Evolutionary conservation across 2,113 vertebrate genomes (phyloP).

Genomic region (Chitala chitala): DNA sequence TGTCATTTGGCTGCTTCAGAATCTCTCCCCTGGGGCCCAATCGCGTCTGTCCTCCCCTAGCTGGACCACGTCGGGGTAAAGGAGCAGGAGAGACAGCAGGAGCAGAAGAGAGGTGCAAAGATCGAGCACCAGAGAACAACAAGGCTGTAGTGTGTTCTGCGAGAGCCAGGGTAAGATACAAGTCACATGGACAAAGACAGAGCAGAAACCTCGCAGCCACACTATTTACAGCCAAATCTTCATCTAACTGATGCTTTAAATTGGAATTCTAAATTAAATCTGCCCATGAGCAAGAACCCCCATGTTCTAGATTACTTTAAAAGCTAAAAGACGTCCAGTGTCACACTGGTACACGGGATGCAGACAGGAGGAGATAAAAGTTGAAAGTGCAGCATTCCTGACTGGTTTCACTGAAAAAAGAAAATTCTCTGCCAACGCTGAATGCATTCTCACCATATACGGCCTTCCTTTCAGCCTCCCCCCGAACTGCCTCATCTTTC

Average conservation of each 20-base stretch:
- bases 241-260: too few relatives aligned
- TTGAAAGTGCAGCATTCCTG: not conserved
- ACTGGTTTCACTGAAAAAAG: not conserved
- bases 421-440: too few relatives aligned
- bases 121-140: constrained; percentile 14
- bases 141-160: constrained; percentile 20
- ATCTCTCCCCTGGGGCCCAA: constrained; percentile 19
- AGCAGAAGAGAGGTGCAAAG: constrained; percentile 6
- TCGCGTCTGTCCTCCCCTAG: constrained; percentile 13
- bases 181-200: not conserved
- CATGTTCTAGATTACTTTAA: too few relatives aligned
- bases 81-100: not conserved
- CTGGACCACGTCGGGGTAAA: constrained; percentile 2
- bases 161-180: not conserved
- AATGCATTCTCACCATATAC: constrained; percentile 16
- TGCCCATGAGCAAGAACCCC: too few relatives aligned
- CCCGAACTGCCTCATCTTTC: constrained; percentile 14
- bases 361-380: too few relatives aligned
- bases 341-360: too few relatives aligned
- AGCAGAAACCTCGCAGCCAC: not conserved
- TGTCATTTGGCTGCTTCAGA: not conserved
- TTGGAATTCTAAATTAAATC: not conserved
- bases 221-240: too few relatives aligned
- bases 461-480: constrained; percentile 13
- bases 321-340: too few relatives aligned